Percentiles rank a stretch among this genome's conserved stretches.
phyloP scores from a whole-genome alignment of 2,113 vertebrate genomes.

The Colius striatus region DNA sequence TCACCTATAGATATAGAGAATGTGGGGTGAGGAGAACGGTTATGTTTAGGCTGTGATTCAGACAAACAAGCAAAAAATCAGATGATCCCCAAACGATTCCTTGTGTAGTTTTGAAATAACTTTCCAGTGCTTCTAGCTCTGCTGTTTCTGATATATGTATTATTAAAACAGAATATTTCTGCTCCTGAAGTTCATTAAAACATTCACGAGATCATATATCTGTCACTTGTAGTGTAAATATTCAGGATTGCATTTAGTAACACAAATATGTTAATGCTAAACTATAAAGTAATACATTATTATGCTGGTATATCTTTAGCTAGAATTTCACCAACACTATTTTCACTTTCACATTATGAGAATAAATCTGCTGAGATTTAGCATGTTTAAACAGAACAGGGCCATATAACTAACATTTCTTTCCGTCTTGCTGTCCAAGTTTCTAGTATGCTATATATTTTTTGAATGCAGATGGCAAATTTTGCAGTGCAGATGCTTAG shows the following conservation, averaged over 20 bases:
- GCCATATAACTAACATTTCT: background rate
- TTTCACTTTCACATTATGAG: background rate
- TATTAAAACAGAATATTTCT: slow-evolving; percentile 3
- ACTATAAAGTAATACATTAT: background rate
- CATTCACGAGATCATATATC: background rate
- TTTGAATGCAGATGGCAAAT: background rate
- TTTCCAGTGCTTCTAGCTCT: background rate
- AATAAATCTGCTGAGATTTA: background rate
- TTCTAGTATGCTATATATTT: background rate
- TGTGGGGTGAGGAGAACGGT: background rate
- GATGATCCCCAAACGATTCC: background rate
- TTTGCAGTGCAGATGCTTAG: background rate
- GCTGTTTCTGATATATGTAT: background rate
- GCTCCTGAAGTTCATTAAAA: slow-evolving; percentile 3
- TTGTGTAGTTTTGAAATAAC: background rate
- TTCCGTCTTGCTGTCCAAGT: background rate
- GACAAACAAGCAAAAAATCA: background rate
- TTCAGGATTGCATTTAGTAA: background rate
- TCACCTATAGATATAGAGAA: background rate
- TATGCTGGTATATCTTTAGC: background rate
- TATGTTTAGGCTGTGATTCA: slow-evolving; percentile 26
- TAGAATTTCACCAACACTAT: background rate
- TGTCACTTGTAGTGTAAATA: background rate
- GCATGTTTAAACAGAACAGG: background rate
- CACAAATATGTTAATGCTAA: background rate